A percentile compares a stretch with the other conserved stretches of the same genome.
phyloP scores from a whole-genome alignment of 92 coral and sea anemone genomes.

The Siderastrea siderea region DNA sequence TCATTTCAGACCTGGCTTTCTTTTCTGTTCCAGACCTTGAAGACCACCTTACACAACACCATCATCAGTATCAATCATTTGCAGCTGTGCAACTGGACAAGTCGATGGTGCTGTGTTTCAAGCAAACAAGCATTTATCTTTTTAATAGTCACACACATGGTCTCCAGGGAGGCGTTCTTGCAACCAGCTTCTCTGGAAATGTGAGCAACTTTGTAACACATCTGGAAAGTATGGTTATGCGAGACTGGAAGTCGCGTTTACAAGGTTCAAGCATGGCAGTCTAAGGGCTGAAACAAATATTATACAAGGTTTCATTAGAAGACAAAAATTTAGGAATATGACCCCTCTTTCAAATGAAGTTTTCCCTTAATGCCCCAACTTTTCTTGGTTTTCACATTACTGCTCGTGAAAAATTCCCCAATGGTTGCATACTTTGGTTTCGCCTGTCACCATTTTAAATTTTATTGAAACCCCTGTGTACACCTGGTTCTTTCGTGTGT shows the following conservation, averaged over 20 bases:
- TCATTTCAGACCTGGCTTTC: slow-evolving; percentile 25
- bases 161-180: slow-evolving; percentile 28
- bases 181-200: slow-evolving; percentile 20
- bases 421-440: too few relatives aligned
- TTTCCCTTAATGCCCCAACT: too few relatives aligned
- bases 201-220: slow-evolving; percentile 13
- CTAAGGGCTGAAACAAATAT: slow-evolving; percentile 8
- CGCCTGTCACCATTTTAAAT: too few relatives aligned
- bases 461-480: too few relatives aligned
- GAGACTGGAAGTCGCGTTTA: slow-evolving; percentile 31
- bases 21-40: slow-evolving; percentile 34
- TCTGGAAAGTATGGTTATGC: slow-evolving; percentile 22
- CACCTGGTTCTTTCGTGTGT: too few relatives aligned
- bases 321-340: too few relatives aligned
- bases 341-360: too few relatives aligned
- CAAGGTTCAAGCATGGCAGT: slow-evolving; percentile 24
- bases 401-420: too few relatives aligned
- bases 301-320: too few relatives aligned
- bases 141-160: slow-evolving; percentile 42
- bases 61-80: not conserved
- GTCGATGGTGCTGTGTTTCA: slow-evolving; percentile 33
- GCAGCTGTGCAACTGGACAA: slow-evolving; percentile 55
- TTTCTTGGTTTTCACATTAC: too few relatives aligned
- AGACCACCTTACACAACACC: not conserved
- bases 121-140: not conserved